These are phyloP conservation scores for Periophthalmus modestus DNA, from an alignment of 2,113 vertebrate species.

Conservation along the genomic window DNA sequence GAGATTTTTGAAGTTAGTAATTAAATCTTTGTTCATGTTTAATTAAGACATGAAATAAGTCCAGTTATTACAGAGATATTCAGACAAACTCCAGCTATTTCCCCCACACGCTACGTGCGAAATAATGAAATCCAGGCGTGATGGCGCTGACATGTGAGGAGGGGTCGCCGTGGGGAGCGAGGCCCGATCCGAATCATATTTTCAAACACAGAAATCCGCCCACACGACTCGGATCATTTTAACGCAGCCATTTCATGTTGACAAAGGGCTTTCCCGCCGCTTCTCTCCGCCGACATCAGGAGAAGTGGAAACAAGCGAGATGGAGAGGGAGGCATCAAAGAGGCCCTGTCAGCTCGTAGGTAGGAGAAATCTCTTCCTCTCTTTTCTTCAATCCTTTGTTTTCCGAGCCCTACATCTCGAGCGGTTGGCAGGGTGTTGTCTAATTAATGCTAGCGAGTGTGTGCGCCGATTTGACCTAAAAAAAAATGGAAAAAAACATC, in stretches of 20 bases:
- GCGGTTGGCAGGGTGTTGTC: slow-evolving; percentile 53
- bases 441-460: slow-evolving; percentile 63
- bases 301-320: slow-evolving; percentile 41
- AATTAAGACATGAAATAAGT: too few relatives aligned
- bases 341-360: slow-evolving; percentile 65
- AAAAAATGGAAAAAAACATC: slow-evolving; percentile 18
- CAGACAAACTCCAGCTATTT: neutral
- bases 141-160: slow-evolving; percentile 20
- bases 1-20: too few relatives aligned
- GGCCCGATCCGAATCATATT: slow-evolving; percentile 38
- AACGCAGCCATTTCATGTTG: slow-evolving; percentile 53
- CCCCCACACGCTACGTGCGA: slow-evolving; percentile 5
- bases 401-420: slow-evolving; percentile 55
- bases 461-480: slow-evolving; percentile 53
- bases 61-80: neutral
- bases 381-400: slow-evolving; percentile 47
- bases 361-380: slow-evolving; percentile 47
- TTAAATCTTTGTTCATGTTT: too few relatives aligned
- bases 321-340: slow-evolving; percentile 60
- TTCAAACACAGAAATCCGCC: slow-evolving; percentile 53
- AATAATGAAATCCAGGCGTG: slow-evolving; percentile 7
- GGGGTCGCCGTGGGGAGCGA: slow-evolving; percentile 14
- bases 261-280: slow-evolving; percentile 50
- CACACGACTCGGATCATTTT: slow-evolving; percentile 55
- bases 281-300: slow-evolving; percentile 35